A percentile compares a stretch with the other conserved stretches of the same genome.
Evolutionary conservation across 2,797 vertebrate genomes (phyloP).

Genomic region (Gallinago nigripennis): DNA sequence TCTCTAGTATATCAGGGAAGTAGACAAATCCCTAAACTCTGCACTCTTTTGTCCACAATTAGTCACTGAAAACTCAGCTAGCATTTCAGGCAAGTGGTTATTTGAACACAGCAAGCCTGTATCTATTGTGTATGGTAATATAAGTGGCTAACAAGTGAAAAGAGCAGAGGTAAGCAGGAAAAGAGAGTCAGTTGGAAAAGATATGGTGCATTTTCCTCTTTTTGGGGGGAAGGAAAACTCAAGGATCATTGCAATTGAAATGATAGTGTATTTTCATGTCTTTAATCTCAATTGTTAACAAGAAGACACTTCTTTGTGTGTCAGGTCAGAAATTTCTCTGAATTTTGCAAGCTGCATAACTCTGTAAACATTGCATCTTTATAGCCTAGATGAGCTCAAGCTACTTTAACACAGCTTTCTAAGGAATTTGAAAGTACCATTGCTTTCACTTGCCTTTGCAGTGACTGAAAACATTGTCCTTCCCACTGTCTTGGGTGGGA

Average conservation of each 20-base stretch:
- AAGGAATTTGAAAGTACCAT: not conserved
- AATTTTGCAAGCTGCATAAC: not conserved
- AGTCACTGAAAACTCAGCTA: not conserved
- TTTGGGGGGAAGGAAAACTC: not conserved
- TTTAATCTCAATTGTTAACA: not conserved
- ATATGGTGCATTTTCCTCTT: accelerated
- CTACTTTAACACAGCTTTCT: not conserved
- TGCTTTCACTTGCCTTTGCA: not conserved
- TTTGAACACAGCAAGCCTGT: not conserved
- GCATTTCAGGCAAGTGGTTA: not conserved
- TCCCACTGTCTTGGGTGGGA: not conserved
- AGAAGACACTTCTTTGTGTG: not conserved
- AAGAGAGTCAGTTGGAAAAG: not conserved
- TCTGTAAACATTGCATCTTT: not conserved
- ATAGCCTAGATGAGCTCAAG: not conserved
- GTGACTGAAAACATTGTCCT: not conserved
- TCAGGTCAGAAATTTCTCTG: not conserved
- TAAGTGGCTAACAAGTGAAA: not conserved
- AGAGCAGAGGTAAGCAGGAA: not conserved
- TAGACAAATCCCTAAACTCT: not conserved
- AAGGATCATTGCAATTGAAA: not conserved
- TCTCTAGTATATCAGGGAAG: not conserved
- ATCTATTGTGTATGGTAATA: not conserved
- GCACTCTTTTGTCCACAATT: not conserved
- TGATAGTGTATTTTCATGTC: not conserved